Percentiles rank a stretch among this genome's conserved stretches.
Conservation (phyloP, 2,888 invertebrate species). For the Notodonta dromedarius region DNA sequence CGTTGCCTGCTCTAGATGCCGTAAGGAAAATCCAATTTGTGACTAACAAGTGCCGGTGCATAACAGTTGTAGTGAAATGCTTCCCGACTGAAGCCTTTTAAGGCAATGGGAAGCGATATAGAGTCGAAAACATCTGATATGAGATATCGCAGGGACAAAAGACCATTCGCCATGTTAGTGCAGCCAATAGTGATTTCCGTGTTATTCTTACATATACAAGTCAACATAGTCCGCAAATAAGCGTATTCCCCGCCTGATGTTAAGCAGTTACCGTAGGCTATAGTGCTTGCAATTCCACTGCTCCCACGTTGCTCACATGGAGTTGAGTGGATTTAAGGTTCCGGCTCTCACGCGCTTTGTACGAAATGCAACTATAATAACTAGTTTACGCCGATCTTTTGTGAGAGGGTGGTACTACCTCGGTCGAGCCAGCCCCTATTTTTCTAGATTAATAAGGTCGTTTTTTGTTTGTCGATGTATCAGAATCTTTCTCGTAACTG, state of each 20-base stretch:
- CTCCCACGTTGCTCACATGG: too few relatives aligned
- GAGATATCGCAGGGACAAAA: constrained; percentile 45
- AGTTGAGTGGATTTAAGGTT: too few relatives aligned
- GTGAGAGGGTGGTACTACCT: too few relatives aligned
- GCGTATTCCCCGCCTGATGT: too few relatives aligned
- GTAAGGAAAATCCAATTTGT: constrained; percentile 47
- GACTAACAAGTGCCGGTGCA: constrained; percentile 43
- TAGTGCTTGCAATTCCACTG: too few relatives aligned
- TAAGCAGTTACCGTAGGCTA: too few relatives aligned
- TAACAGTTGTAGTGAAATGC: constrained; percentile 54
- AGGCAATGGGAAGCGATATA: constrained; percentile 50
- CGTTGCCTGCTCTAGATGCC: constrained; percentile 3
- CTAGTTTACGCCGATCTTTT: too few relatives aligned
- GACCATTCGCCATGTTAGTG: constrained; percentile 20
- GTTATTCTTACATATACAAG: background rate
- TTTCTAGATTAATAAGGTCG: background rate
- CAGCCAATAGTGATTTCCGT: constrained; percentile 1
- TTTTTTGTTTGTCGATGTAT: background rate
- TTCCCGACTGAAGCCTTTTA: constrained; percentile 55
- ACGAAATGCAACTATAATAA: too few relatives aligned
- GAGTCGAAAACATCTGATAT: constrained; percentile 46
- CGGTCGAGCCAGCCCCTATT: too few relatives aligned
- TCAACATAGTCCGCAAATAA: too few relatives aligned
- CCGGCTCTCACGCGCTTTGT: too few relatives aligned
- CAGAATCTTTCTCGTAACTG: background rate